Conservation (phyloP, 2,113 vertebrate species). For the Corydoras maculifer region DNA sequence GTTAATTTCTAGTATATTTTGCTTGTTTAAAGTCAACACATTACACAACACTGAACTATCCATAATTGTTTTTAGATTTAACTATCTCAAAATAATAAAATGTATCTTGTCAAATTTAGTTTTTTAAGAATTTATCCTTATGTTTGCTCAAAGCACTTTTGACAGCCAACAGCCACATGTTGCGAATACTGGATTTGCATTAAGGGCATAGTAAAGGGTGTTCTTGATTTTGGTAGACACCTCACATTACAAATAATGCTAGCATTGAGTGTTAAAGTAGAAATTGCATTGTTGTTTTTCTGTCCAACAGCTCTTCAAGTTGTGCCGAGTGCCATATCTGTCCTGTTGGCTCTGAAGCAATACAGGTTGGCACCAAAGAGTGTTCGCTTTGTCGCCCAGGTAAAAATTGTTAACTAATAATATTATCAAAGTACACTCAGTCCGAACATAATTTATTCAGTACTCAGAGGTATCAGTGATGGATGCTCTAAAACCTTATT, state of each 20-base stretch:
- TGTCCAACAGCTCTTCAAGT: conserved; percentile 59
- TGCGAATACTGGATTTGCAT: conserved; percentile 11
- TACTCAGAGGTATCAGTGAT: too few species aligned
- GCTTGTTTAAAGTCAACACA: too few species aligned
- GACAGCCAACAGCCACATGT: conserved; percentile 16
- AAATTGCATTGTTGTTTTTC: neutral
- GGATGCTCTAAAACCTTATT: too few species aligned
- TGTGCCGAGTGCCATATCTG: conserved; percentile 66
- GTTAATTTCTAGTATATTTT: too few species aligned
- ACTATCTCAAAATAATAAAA: too few species aligned
- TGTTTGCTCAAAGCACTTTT: too few species aligned
- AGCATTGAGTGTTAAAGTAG: neutral
- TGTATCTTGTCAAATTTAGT: too few species aligned
- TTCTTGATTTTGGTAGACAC: neutral
- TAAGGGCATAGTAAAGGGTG: neutral
- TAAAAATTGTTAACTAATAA: conserved; percentile 35
- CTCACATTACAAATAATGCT: neutral
- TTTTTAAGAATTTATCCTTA: too few species aligned
- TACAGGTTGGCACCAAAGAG: conserved; percentile 51
- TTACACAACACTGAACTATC: too few species aligned
- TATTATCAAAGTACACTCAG: neutral
- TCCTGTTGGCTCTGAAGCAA: conserved; percentile 67
- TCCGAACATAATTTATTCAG: too few species aligned
- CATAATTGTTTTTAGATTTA: too few species aligned
- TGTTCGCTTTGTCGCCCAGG: conserved; percentile 72